phyloP scores from a whole-genome alignment of 2,113 vertebrate genomes.

The Mixornis gularis region DNA sequence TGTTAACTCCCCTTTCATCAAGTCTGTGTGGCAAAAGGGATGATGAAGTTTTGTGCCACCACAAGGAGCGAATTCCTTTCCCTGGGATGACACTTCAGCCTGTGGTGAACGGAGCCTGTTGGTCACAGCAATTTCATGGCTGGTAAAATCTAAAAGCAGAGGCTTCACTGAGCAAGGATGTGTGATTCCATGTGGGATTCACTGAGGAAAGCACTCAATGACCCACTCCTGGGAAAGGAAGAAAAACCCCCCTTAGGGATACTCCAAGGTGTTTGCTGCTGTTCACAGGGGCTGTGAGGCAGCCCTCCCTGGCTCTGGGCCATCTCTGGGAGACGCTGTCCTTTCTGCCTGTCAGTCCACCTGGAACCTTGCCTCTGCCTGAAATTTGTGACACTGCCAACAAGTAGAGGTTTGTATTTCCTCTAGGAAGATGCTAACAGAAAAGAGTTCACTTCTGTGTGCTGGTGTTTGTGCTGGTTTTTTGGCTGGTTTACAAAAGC shows the following conservation, averaged over 20 bases:
- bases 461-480: not conserved
- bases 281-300: fast-evolving
- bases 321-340: not conserved
- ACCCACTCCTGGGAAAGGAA: not conserved
- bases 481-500: not conserved
- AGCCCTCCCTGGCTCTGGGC: not conserved
- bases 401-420: not conserved
- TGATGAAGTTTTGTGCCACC: not conserved
- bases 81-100: not conserved
- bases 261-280: not conserved
- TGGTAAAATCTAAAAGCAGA: not conserved
- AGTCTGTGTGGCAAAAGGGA: not conserved
- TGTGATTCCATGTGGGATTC: not conserved
- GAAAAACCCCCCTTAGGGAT: fast-evolving
- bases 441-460: not conserved
- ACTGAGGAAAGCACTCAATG: not conserved
- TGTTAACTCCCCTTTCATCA: not conserved
- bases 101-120: not conserved
- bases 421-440: not conserved
- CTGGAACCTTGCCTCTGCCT: not conserved
- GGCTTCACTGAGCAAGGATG: not conserved
- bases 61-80: not conserved
- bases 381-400: not conserved
- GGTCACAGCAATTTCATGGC: not conserved
- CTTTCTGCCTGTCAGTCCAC: not conserved